Percentiles rank a stretch among this genome's conserved stretches.
These are phyloP conservation scores for Mus minutoides DNA, from an alignment of 2,797 vertebrate genomes.

Conservation along the genomic window DNA sequence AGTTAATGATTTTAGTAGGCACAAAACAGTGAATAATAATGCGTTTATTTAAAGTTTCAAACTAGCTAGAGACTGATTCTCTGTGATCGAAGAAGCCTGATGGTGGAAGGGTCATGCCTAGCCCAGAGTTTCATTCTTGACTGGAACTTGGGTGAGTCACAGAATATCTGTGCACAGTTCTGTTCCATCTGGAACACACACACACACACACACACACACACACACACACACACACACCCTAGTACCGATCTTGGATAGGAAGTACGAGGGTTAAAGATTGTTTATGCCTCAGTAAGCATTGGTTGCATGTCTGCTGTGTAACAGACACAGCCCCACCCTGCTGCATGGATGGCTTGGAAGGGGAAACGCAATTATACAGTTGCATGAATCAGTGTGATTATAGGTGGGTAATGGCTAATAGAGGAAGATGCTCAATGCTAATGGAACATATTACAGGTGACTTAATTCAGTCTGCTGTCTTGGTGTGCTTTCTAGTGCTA, in stretches of 20 bases:
- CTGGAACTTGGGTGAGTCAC: neutral
- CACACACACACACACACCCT: neutral
- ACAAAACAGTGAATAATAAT: constrained; percentile 69
- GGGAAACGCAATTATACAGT: constrained; percentile 31
- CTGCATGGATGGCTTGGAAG: neutral
- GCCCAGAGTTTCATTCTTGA: neutral
- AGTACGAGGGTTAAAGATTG: constrained; percentile 27
- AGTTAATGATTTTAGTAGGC: constrained; percentile 68
- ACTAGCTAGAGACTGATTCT: constrained; percentile 46
- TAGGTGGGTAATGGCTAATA: neutral
- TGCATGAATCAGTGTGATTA: constrained; percentile 17
- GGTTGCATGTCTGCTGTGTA: neutral
- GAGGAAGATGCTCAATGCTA: neutral
- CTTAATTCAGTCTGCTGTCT: neutral
- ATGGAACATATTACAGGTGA: neutral
- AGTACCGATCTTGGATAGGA: neutral
- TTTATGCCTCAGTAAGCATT: constrained; percentile 12
- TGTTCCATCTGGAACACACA: neutral
- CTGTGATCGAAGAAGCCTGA: neutral
- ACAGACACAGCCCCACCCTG: neutral
- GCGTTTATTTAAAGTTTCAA: constrained; percentile 67
- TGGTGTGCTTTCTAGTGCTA: neutral
- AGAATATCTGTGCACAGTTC: neutral
- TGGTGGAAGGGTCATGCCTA: neutral
- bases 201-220: neutral